Base-by-base conservation (phyloP, 2,797 vertebrate genomes). In the Sparus aurata region DNA sequence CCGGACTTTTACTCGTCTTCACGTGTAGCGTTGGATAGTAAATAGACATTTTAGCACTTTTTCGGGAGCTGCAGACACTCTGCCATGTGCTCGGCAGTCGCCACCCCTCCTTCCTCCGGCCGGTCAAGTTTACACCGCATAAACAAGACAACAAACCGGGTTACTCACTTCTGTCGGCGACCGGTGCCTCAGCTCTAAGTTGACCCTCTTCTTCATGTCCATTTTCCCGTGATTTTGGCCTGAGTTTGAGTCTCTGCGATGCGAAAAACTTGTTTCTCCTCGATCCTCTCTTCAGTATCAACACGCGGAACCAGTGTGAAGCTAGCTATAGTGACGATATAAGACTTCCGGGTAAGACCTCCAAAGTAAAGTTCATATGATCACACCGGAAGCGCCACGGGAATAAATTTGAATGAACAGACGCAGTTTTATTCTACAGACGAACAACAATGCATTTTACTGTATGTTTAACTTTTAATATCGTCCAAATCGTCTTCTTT, bases 191-290 rank as follows among this genome's bases (percentile, higher is more conserved):
- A 98, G 94, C 76, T 98, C 97, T 90, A 97, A 85, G 67, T 95
- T 95, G 80, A 98, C 96, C 91, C 96, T 93, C 89, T 95, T 97
- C 91, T 96, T 96, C 96, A 98, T 97, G 73, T 97, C 96, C 96
- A 97, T 98, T 80, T 92, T 94, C 85, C 69, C 61, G 59, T 22
- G 52, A 1, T 81, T 89, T 55, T 12, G 64, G 49, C 58, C 70
- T 70, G 5, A 69, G 22, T 79, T 82, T 10, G 7, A 22, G 50
- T 82, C 55, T 78, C 15, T 65, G 57, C 30, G 73, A 20, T 49
- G 64, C 13, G 16, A 71, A 68, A 82, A 66, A 73, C 45, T 76
- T 67, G 67, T 86, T 91, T 86, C 82, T 82, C 18, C 64, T 60
- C 77, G 74, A 41, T 65, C 68, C 41, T 76, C 80, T 88, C 84